Evolutionary conservation across 2,888 invertebrate genomes (phyloP), one percentile per base, ranked within the genome.

Genomic region (Heliconius ethilla): DNA sequence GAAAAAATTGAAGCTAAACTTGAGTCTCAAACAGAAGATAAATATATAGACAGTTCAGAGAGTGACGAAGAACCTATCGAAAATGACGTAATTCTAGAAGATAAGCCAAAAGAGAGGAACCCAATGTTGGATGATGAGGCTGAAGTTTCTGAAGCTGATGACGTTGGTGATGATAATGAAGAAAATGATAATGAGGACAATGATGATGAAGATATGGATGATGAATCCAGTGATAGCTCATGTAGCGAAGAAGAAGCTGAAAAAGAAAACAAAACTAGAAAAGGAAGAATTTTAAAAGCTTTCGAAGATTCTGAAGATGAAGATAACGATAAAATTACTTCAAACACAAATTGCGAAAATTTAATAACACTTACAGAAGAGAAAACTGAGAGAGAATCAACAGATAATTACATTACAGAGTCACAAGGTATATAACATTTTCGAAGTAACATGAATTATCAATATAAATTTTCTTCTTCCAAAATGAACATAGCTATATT

Each of bases 271-370:
- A 90, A 87, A 75, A 85, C 86, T 25, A 92, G 87, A 80, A 94
- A 91, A 82, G 89, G 93, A 4, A 89, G 94, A 83, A 94, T 94
- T 80, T 86, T 94, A 75, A 94, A 93, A 85, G 94, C 94, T 0
- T 94, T 94, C 85, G 93, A 93, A 85, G 94, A 94, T 85, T 94
- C 94, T 2, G 94, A 94, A 85, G 93, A 94, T 81, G 94, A 94
- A 82, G 86, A 86, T 33, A 37, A 63, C 65, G 73, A 75, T 65
- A 40, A 73, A 63, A 72, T 65, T 37, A n/a, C 33, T 72, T 18
- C 15, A 67, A 3, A 55, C 66, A 37, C 45, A 45, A 76, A 78
- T 65, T 29, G 11, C 37, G 62, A 70, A 66, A 77, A 13, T 25
- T 74, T 75, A 55, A 29, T 63, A 33, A 18, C 66, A 22, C 63